These are phyloP conservation scores for Calonectris borealis DNA, from an alignment of 2,113 vertebrate genomes.

Conservation along the genomic window DNA sequence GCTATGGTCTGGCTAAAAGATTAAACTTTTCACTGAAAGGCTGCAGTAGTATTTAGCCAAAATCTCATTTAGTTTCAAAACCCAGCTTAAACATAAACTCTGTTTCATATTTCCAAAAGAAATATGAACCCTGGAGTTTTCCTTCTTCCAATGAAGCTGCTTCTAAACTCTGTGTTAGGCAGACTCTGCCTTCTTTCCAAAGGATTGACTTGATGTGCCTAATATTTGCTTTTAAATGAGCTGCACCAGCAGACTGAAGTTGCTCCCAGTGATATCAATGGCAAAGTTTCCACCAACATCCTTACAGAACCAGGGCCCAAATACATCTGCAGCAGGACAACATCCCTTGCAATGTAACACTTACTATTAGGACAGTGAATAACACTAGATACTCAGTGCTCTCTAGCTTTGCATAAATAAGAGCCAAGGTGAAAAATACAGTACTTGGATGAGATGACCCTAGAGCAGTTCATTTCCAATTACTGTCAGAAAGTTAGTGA, in stretches of 20 bases:
- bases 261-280: background rate
- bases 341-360: background rate
- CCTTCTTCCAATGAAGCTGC: background rate
- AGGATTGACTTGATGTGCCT: background rate
- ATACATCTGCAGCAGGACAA: background rate
- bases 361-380: background rate
- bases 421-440: background rate
- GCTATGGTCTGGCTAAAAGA: constrained; percentile 7
- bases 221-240: background rate
- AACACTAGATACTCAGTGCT: background rate
- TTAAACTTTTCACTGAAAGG: background rate
- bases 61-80: constrained; percentile 24
- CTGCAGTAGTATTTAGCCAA: background rate
- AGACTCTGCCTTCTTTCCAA: background rate
- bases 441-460: background rate
- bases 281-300: background rate
- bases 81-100: background rate
- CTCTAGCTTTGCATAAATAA: background rate
- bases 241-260: background rate
- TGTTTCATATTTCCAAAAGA: constrained; percentile 5
- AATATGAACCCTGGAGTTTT: background rate
- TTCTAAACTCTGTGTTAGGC: background rate
- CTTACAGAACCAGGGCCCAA: background rate
- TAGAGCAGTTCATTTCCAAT: background rate
- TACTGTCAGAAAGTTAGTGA: background rate